phyloP scores from a whole-genome alignment of 2,797 vertebrate genomes.

The Pygocentrus nattereri region DNA sequence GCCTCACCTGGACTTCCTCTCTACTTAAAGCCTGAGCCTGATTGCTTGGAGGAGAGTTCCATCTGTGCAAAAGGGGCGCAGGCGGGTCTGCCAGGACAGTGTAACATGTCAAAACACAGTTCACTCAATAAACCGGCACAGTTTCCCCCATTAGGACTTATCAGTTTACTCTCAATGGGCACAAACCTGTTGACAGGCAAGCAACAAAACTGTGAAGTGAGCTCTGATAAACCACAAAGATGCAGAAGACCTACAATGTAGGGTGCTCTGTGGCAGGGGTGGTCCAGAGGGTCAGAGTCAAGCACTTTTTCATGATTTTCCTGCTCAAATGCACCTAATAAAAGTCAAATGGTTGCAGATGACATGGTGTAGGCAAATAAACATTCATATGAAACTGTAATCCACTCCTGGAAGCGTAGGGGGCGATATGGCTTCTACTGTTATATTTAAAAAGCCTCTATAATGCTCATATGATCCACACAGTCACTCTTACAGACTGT shows the following conservation, averaged over 20 bases:
- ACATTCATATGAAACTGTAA: background rate
- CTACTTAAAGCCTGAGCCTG: slow-evolving; percentile 62
- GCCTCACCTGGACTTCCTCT: slow-evolving; percentile 69
- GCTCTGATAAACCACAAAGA: slow-evolving; percentile 20
- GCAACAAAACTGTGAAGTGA: slow-evolving; percentile 59
- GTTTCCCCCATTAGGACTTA: slow-evolving; percentile 28
- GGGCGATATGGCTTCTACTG: too few relatives aligned
- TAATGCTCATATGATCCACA: too few relatives aligned
- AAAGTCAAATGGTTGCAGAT: too few relatives aligned
- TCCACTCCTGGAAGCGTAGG: background rate
- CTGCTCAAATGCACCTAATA: background rate
- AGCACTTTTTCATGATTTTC: background rate
- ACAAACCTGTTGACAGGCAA: slow-evolving; percentile 67
- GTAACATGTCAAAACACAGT: slow-evolving; percentile 65
- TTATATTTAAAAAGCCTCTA: too few relatives aligned
- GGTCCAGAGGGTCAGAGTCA: too few relatives aligned
- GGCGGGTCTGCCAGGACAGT: slow-evolving; percentile 65
- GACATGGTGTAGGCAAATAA: too few relatives aligned
- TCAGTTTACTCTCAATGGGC: slow-evolving; percentile 48
- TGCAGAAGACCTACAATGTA: slow-evolving; percentile 19
- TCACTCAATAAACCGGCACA: slow-evolving; percentile 53
- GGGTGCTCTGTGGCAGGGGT: slow-evolving; percentile 22
- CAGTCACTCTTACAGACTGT: too few relatives aligned
- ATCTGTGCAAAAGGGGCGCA: slow-evolving; percentile 63
- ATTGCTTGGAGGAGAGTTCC: slow-evolving; percentile 64